Evolutionary conservation across 1,140 invertebrate genomes (phyloP).

Genomic region (Ptiloglossa arizonensis): DNA sequence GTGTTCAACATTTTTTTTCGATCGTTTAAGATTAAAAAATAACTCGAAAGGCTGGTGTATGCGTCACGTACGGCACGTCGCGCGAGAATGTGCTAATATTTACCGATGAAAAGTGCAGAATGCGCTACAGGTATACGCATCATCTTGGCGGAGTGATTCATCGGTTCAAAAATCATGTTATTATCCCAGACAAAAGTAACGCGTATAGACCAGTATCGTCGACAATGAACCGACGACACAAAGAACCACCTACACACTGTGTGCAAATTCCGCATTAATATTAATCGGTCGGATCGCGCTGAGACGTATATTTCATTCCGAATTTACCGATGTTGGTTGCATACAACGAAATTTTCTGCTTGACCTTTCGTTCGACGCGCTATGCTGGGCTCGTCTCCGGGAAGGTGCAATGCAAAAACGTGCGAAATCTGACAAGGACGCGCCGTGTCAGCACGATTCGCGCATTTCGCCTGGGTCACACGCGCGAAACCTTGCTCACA

Average conservation of each 20-base stretch:
- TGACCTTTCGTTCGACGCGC: background rate
- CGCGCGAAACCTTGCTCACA: background rate
- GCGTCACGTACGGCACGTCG: too few species aligned
- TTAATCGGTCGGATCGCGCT: constrained; percentile 1
- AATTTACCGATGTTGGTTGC: too few species aligned
- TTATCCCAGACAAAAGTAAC: background rate
- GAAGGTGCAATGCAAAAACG: constrained; percentile 10
- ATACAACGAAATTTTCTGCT: background rate
- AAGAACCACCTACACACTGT: background rate
- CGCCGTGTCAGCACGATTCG: background rate
- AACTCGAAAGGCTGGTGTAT: too few species aligned
- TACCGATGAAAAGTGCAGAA: background rate
- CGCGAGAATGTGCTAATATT: background rate
- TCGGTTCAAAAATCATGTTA: background rate
- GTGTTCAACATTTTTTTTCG: too few species aligned
- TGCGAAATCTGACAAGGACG: constrained; percentile 18
- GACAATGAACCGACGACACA: background rate
- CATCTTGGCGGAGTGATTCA: background rate
- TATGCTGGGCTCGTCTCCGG: background rate
- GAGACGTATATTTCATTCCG: background rate
- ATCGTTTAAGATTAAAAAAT: too few species aligned
- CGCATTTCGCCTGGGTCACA: constrained; percentile 3
- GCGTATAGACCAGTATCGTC: background rate
- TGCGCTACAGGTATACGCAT: background rate
- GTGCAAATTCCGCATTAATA: constrained; percentile 16